phyloP scores from a whole-genome alignment of 2,888 invertebrate species.

The Nomada goodeniana region DNA sequence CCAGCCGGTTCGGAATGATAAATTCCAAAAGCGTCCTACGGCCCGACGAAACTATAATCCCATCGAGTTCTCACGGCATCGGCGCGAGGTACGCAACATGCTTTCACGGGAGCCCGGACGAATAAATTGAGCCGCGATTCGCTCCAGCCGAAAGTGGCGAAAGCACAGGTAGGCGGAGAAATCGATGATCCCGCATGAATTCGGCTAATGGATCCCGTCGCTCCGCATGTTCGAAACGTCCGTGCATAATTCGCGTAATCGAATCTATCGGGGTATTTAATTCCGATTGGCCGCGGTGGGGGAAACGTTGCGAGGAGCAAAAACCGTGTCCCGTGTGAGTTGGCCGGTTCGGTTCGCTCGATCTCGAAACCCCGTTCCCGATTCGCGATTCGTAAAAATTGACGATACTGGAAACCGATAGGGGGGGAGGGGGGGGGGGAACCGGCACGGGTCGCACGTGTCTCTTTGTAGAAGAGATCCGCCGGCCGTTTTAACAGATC shows the following conservation, averaged over 20 bases:
- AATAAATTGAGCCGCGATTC: conserved; percentile 30
- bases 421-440: neutral
- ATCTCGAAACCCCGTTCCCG: conserved; percentile 14
- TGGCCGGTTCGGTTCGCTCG: neutral
- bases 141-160: conserved; percentile 32
- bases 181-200: conserved; percentile 64
- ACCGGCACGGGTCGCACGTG: conserved; percentile 32
- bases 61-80: neutral
- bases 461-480: conserved; percentile 16
- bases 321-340: neutral
- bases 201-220: conserved; percentile 63
- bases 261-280: conserved; percentile 64
- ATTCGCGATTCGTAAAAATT: conserved; percentile 28
- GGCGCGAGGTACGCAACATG: neutral
- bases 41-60: neutral
- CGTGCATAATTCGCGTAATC: conserved; percentile 74
- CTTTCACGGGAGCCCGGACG: neutral
- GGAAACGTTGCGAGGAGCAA: neutral
- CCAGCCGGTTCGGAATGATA: too few species aligned
- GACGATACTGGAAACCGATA: conserved; percentile 26
- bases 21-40: neutral
- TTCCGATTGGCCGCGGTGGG: conserved; percentile 27
- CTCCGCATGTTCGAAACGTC: conserved; percentile 63
- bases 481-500: conserved; percentile 64
- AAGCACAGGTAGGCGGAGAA: conserved; percentile 55